These are phyloP conservation scores for Acyrthosiphon pisum DNA, from an alignment of 1,140 invertebrate genomes.

Conservation along the genomic window DNA sequence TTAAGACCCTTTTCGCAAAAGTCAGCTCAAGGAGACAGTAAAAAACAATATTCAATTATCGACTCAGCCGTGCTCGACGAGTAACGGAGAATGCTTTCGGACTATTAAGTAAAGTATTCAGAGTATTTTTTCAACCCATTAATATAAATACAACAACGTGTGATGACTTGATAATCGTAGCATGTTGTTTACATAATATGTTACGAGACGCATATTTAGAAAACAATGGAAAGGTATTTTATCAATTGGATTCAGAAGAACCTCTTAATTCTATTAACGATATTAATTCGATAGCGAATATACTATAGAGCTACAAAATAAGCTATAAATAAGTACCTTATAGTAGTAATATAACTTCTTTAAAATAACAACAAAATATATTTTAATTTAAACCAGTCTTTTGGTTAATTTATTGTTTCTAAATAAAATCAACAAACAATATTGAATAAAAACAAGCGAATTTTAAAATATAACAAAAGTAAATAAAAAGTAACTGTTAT, in stretches of 20 bases:
- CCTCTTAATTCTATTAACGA: background rate
- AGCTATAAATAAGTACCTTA: background rate
- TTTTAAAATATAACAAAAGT: constrained; percentile 15
- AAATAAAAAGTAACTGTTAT: background rate
- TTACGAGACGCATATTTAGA: constrained; percentile 4
- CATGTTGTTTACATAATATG: background rate
- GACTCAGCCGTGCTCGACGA: constrained; percentile 3
- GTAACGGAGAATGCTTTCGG: constrained; percentile 32
- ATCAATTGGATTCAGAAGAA: background rate
- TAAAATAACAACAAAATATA: no score
- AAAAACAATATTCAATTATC: constrained; percentile 23
- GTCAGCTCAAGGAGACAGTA: background rate
- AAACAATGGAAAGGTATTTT: background rate
- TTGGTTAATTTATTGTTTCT: constrained; percentile 5
- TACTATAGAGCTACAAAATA: background rate
- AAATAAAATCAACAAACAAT: constrained; percentile 20
- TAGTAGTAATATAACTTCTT: constrained; percentile 10
- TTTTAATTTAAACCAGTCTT: constrained; percentile 2
- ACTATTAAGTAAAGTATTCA: background rate
- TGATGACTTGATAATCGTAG: background rate
- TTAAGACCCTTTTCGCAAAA: constrained; percentile 63
- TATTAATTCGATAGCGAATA: background rate
- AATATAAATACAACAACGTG: background rate
- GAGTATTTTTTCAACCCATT: constrained; percentile 9
- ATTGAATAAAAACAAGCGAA: background rate